These are phyloP conservation scores for Eira barbara DNA, from an alignment of 2,113 vertebrate genomes.

Conservation along the genomic window DNA sequence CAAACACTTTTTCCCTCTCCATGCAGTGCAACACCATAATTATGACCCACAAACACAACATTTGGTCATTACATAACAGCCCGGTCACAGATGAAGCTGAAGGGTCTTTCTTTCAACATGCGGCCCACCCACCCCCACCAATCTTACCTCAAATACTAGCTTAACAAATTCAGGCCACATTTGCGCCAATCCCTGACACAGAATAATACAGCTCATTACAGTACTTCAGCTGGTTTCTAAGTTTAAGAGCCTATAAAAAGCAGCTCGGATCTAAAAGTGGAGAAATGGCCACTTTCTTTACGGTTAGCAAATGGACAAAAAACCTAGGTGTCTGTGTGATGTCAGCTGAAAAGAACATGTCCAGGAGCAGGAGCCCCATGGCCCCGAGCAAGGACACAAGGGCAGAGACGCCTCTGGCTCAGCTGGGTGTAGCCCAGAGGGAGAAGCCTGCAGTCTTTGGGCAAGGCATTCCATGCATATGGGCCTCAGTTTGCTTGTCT, in stretches of 20 bases:
- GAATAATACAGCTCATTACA: neutral
- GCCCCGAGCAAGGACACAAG: neutral
- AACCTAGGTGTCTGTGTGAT: neutral
- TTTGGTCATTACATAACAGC: neutral
- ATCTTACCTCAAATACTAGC: neutral
- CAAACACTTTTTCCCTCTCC: neutral
- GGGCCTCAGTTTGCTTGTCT: neutral
- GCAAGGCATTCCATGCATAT: neutral
- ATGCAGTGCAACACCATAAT: neutral
- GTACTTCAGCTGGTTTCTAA: conserved; percentile 3
- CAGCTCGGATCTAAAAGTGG: neutral
- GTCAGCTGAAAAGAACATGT: neutral
- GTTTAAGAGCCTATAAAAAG: neutral
- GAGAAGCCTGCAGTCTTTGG: neutral
- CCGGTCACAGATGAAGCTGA: neutral
- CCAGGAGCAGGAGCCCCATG: neutral
- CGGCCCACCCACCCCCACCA: neutral
- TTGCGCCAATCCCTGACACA: neutral
- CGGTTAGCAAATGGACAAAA: neutral
- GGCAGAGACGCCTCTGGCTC: neutral
- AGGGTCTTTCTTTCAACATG: neutral
- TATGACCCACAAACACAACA: neutral
- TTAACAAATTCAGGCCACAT: neutral
- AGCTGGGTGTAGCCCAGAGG: neutral
- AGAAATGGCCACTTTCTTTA: neutral